Base-by-base conservation (phyloP, 2,888 invertebrate genomes). In the Catocala fraxini region DNA sequence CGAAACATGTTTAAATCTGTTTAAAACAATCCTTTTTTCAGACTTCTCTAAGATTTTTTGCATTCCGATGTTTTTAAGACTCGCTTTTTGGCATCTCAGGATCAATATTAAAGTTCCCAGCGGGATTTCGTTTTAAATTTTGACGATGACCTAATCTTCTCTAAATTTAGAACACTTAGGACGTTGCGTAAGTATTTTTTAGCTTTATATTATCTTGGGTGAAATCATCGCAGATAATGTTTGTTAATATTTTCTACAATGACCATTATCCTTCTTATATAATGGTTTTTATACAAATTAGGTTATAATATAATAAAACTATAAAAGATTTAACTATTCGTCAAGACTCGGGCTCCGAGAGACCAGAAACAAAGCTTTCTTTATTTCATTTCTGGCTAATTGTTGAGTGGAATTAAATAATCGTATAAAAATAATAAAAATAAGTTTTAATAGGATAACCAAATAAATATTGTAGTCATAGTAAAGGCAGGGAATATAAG, bases 81-180 rank as follows among this genome's bases (percentile, higher is more conserved):
- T 39, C 6, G 5, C 0, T 42, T 67, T 68, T 70, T 64, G 63
- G 56, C 35, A 65, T 56, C 47, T 59, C 12, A n/a, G 47, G 13
- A 42, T 10, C 25, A 63, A 65, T 63, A 58, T 68, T 51, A 51
- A 60, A 15, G 33, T 12, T 65, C 76, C 34, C 72, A 68, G 66
- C 59, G 46, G 70, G 74, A 65, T 12, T 25, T 41, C 53, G 63
- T 52, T 52, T 51, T 61, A 46, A 62, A 66, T 56, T 61, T 63
- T 43, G 53, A 34, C 56, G 60, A 59, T 76, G 77, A 76, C 66
- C 72, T 55, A 65, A 71, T 51, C 62, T 46, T 6, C 3, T 56
- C 62, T 59, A 56, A 66, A 66, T 73, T 71, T 62, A 63, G 59
- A 63, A 9, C 15, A 45, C 56, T 64, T 62, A 60, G 35, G 52